phyloP scores from a whole-genome alignment of 2,797 vertebrate species.

The Limosa lapponica region DNA sequence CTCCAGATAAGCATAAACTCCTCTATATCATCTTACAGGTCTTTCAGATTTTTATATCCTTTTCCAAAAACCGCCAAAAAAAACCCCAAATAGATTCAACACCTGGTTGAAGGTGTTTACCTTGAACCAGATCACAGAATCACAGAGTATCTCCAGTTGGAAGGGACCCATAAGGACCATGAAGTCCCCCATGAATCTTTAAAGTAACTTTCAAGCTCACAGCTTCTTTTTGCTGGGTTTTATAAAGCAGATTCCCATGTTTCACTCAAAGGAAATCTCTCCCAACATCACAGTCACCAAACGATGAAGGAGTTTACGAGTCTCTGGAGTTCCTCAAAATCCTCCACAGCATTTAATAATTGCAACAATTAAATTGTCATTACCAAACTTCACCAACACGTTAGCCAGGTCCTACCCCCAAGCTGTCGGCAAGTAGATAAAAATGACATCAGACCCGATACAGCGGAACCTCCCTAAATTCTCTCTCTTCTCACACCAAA shows the following conservation, averaged over 20 bases:
- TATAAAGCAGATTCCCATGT: rapidly evolving
- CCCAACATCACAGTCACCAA: rapidly evolving
- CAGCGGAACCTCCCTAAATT: neutral
- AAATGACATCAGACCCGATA: neutral
- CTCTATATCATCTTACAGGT: neutral
- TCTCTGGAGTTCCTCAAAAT: constrained; percentile 1
- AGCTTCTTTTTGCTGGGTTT: neutral
- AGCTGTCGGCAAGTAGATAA: neutral
- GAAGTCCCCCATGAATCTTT: neutral
- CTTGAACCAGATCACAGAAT: rapidly evolving
- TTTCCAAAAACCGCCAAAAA: neutral
- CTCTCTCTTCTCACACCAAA: neutral
- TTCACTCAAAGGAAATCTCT: neutral
- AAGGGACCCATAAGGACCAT: neutral
- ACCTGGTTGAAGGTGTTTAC: neutral
- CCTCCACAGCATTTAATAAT: neutral
- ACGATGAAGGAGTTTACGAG: rapidly evolving
- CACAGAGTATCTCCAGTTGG: rapidly evolving
- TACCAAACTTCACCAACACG: neutral
- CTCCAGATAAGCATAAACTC: neutral
- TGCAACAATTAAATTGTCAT: neutral
- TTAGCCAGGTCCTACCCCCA: neutral
- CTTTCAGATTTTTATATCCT: rapidly evolving
- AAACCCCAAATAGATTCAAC: neutral
- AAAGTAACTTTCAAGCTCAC: neutral